Conservation (phyloP, 2,797 vertebrate species). For the Meda fulgida region DNA sequence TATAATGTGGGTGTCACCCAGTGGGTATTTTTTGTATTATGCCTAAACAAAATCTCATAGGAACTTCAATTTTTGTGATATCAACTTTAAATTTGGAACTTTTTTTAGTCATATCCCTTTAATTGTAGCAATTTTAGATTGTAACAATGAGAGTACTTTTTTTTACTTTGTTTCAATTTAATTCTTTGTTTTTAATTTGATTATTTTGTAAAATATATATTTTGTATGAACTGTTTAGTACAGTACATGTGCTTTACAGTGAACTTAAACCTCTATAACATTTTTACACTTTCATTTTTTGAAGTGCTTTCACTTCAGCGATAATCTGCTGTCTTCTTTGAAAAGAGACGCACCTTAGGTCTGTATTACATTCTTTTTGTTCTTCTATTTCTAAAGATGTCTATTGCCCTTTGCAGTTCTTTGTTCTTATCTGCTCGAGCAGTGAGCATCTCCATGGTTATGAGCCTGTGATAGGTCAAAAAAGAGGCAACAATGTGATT, state of each 20-base stretch:
- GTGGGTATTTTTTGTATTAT: no score
- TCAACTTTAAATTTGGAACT: no score
- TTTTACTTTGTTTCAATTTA: neutral
- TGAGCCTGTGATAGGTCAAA: constrained; percentile 46
- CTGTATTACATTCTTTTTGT: neutral
- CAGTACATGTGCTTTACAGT: neutral
- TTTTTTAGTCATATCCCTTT: no score
- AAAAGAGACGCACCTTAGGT: neutral
- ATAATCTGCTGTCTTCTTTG: neutral
- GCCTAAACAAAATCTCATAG: no score
- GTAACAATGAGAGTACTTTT: no score
- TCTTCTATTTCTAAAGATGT: neutral
- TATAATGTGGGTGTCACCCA: no score
- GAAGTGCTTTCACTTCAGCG: neutral
- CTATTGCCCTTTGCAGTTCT: constrained; percentile 31
- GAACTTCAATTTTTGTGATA: no score
- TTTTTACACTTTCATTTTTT: neutral
- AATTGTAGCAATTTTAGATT: no score
- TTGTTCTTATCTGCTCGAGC: constrained; percentile 40
- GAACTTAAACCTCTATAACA: neutral
- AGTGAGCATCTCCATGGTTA: constrained; percentile 42
- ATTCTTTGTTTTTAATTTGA: neutral
- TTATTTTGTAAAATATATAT: neutral
- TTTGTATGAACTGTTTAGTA: neutral
- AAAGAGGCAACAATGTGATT: constrained; percentile 53